Percentiles rank a stretch among this genome's conserved stretches.
phyloP scores from a whole-genome alignment of 2,113 vertebrate genomes.

The Macaca nemestrina region DNA sequence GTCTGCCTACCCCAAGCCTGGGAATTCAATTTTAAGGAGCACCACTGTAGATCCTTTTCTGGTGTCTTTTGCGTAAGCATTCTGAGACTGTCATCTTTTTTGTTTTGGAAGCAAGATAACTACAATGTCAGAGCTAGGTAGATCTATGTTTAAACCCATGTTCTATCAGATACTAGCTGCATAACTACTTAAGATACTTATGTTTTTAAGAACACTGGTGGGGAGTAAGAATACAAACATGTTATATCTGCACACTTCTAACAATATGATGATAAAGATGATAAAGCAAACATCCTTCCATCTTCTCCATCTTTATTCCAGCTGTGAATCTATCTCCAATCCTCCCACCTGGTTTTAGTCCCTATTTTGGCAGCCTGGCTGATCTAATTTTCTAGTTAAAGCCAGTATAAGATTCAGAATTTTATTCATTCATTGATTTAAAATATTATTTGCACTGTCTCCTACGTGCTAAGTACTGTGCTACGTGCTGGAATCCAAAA shows the following conservation, averaged over 20 bases:
- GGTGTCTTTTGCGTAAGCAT: not conserved
- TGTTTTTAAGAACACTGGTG: not conserved
- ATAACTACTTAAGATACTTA: not conserved
- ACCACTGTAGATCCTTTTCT: not conserved
- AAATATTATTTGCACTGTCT: not conserved
- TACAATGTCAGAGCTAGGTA: not conserved
- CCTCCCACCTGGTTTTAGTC: not conserved
- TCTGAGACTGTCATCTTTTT: not conserved
- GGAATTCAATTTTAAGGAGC: not conserved
- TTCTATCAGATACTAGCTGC: not conserved
- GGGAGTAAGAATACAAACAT: not conserved
- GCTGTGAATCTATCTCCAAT: not conserved
- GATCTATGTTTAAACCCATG: not conserved
- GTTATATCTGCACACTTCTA: not conserved
- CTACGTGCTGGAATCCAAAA: not conserved
- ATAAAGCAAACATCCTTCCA: not conserved
- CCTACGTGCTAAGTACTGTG: not conserved
- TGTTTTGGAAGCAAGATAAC: conserved; percentile 28
- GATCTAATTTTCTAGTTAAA: not conserved
- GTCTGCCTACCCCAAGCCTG: not conserved
- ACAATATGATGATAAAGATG: not conserved
- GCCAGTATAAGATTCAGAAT: not conserved
- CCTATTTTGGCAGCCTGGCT: not conserved
- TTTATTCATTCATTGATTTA: not conserved
- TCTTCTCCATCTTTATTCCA: not conserved